Conservation (phyloP, 92 coral and sea anemone genomes). For the Actinostola sp. region DNA sequence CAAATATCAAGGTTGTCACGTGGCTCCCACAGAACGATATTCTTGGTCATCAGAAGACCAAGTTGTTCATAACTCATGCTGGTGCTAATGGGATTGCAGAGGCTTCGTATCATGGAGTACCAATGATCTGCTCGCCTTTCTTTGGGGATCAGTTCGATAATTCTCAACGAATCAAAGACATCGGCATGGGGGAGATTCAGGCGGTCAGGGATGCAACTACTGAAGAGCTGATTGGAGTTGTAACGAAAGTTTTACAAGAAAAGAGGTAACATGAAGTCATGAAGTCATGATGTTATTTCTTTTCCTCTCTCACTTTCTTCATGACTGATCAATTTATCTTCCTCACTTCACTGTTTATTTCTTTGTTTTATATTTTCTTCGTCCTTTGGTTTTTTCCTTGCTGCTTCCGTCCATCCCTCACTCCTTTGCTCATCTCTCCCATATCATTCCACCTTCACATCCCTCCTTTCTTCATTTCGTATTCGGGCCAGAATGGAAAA, state of each 20-base stretch:
- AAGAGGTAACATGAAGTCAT: conserved; percentile 15
- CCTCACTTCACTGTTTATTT: too few species aligned
- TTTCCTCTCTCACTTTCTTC: background rate
- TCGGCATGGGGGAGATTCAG: conserved; percentile 45
- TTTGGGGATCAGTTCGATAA: conserved; percentile 63
- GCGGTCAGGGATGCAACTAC: conserved; percentile 13
- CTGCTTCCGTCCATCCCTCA: too few species aligned
- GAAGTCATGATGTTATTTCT: too few species aligned
- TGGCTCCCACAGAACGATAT: conserved; percentile 80
- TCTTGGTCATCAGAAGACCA: conserved; percentile 69
- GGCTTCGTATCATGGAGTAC: conserved; percentile 67
- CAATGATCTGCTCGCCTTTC: conserved; percentile 59
- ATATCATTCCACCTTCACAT: too few species aligned
- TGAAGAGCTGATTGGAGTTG: conserved; percentile 41
- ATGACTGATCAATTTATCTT: background rate
- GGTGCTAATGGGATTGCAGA: conserved; percentile 62
- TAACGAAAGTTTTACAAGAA: conserved; percentile 23
- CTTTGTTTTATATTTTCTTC: too few species aligned
- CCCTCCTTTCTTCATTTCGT: too few species aligned
- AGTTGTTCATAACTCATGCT: conserved; percentile 59
- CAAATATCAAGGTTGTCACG: too few species aligned
- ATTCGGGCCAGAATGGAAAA: too few species aligned
- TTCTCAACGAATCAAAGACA: conserved; percentile 37
- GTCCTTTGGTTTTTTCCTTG: too few species aligned
- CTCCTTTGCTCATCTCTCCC: too few species aligned